Percentiles rank a stretch among this genome's conserved stretches.
Evolutionary conservation across 2,888 invertebrate genomes (phyloP).

Genomic region (Acronicta aceris): DNA sequence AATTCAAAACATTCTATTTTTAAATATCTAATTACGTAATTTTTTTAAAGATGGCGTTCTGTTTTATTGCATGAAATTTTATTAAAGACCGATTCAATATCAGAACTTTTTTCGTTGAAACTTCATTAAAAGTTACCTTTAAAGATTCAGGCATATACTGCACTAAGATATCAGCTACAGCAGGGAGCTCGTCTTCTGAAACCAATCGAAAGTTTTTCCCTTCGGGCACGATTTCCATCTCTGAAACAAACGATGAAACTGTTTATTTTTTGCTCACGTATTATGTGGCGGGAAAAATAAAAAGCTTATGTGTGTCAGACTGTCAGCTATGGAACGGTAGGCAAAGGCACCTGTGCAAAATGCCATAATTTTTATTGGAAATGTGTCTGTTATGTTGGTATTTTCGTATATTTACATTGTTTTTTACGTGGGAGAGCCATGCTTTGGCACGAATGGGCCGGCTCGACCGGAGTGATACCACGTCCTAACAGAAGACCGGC

Average conservation of each 20-base stretch:
- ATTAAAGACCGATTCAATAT: no score
- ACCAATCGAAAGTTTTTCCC: constrained; percentile 96
- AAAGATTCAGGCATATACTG: constrained; percentile 95
- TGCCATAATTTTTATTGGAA: neutral
- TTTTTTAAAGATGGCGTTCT: no score
- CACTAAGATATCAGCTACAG: constrained; percentile 93
- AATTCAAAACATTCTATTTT: no score
- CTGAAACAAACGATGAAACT: constrained; percentile 84
- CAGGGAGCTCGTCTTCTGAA: constrained; percentile 95
- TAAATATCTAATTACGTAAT: no score
- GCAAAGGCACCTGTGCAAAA: constrained; percentile 16
- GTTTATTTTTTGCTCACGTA: constrained; percentile 26
- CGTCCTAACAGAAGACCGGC: no score
- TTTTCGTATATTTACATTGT: neutral
- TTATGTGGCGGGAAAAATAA: constrained; percentile 22
- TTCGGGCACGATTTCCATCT: constrained; percentile 96
- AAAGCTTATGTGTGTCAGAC: constrained; percentile 18
- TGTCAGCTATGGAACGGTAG: constrained; percentile 10
- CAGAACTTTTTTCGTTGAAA: constrained; percentile 20
- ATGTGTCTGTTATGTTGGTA: neutral
- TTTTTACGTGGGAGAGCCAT: no score
- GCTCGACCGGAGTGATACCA: no score
- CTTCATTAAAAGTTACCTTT: constrained; percentile 90
- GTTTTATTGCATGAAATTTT: no score
- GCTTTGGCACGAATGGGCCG: no score